These are phyloP conservation scores for Coranthus polyacanthus DNA, from an alignment of 2,797 vertebrate species.

Conservation along the genomic window DNA sequence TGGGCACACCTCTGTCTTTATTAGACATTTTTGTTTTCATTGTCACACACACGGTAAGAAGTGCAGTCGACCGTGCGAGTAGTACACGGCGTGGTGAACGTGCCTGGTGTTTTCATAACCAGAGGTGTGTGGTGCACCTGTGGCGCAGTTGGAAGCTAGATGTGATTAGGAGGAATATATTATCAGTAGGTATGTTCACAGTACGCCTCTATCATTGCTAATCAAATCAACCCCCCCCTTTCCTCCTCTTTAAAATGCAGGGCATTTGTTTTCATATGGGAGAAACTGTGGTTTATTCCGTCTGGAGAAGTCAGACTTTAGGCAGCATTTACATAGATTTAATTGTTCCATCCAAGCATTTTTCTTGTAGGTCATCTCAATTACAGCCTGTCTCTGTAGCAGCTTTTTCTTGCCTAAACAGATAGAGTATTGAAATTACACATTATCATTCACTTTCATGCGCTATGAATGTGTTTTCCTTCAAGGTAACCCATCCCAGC, in stretches of 20 bases:
- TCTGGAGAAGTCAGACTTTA: constrained; percentile 11
- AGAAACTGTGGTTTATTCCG: constrained; percentile 24
- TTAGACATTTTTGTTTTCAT: constrained; percentile 31
- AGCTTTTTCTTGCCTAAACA: background rate
- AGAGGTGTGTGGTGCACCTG: constrained; percentile 33
- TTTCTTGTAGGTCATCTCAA: constrained; percentile 7
- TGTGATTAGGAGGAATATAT: constrained; percentile 59
- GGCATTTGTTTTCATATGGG: constrained; percentile 20
- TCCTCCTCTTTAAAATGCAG: constrained; percentile 47
- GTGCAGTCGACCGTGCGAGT: constrained; percentile 25
- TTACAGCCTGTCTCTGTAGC: background rate
- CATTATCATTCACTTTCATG: background rate
- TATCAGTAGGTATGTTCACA: constrained; percentile 38
- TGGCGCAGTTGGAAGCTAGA: constrained; percentile 32
- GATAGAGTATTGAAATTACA: background rate
- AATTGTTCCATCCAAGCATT: background rate
- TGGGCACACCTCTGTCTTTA: constrained; percentile 6
- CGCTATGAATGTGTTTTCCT: background rate
- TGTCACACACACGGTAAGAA: constrained; percentile 18
- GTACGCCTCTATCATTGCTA: constrained; percentile 37
- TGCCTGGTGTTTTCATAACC: constrained; percentile 45
- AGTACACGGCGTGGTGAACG: constrained; percentile 19
- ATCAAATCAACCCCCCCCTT: constrained; percentile 57
- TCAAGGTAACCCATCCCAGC: constrained; percentile 91
- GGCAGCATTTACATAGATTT: background rate